Evolutionary conservation across 2,797 vertebrate species (phyloP).

Genomic region (Telmatherina bonti): DNA sequence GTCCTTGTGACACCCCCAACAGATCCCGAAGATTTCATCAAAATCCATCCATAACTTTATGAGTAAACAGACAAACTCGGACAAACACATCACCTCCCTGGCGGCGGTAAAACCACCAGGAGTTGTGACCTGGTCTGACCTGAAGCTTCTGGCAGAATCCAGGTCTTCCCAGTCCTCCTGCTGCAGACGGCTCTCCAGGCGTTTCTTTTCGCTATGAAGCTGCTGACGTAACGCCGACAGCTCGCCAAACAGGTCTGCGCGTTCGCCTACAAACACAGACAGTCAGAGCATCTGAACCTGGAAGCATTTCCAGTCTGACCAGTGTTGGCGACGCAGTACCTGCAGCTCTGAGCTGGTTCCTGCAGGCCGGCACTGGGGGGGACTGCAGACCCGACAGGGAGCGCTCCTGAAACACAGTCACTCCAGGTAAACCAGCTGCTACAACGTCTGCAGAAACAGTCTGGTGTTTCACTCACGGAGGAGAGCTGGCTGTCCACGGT

Average conservation of each 20-base stretch:
- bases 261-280: constrained; percentile 83
- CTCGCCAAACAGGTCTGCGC: constrained; percentile 86
- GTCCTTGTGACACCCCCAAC: too few species aligned
- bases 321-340: constrained; percentile 31
- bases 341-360: constrained; percentile 71
- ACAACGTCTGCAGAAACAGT: too few species aligned
- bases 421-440: too few species aligned
- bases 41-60: too few species aligned
- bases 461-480: constrained; percentile 58
- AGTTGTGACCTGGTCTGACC: constrained; percentile 54
- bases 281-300: not conserved
- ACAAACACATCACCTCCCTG: too few species aligned
- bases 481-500: constrained; percentile 58
- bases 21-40: too few species aligned
- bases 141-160: constrained; percentile 64
- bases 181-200: constrained; percentile 84
- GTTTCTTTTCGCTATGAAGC: constrained; percentile 88
- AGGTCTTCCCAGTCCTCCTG: constrained; percentile 77
- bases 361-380: constrained; percentile 67
- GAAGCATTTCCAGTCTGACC: not conserved
- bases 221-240: constrained; percentile 89
- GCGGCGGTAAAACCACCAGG: too few species aligned
- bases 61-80: too few species aligned
- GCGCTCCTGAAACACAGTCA: constrained; percentile 47
- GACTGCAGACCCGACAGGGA: constrained; percentile 70